Percentiles rank a stretch among this genome's conserved stretches.
These are phyloP conservation scores for Coelogynopora nodosa DNA, from an alignment of 2,888 invertebrate species.

Conservation along the genomic window DNA sequence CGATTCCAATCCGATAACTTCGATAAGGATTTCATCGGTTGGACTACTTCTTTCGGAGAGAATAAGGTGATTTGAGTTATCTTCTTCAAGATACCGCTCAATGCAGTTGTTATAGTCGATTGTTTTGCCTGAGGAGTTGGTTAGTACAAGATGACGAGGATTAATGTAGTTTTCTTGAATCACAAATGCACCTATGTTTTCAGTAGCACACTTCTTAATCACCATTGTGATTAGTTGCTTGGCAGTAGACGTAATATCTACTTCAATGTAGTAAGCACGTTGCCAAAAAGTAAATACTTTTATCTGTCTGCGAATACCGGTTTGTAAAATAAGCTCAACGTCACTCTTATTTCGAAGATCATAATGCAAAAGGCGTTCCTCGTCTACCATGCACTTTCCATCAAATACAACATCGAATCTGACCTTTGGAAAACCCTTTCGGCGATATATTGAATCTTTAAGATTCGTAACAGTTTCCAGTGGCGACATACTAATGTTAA, in stretches of 20 bases:
- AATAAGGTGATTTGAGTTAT: background rate
- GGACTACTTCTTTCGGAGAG: slow-evolving; percentile 4
- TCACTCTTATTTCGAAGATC: slow-evolving; percentile 11
- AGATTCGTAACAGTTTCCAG: slow-evolving; percentile 3
- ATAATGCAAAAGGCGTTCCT: slow-evolving; percentile 12
- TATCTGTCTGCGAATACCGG: background rate
- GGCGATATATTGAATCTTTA: background rate
- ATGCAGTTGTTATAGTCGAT: background rate
- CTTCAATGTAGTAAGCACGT: background rate
- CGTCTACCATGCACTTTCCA: slow-evolving; percentile 1
- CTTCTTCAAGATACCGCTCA: background rate
- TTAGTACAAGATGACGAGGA: background rate
- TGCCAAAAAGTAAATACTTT: slow-evolving; percentile 31
- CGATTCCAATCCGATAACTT: background rate
- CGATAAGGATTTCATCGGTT: background rate
- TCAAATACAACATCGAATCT: background rate
- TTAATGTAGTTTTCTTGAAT: slow-evolving; percentile 30
- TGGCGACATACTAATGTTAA: background rate
- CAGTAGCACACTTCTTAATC: background rate
- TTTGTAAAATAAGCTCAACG: background rate
- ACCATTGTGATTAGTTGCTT: slow-evolving; percentile 10
- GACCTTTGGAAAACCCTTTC: background rate
- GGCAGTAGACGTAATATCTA: background rate
- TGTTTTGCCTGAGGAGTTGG: background rate
- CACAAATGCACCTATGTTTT: background rate